Conservation (phyloP, 2,888 invertebrate species). For the Pheosia tremula region DNA sequence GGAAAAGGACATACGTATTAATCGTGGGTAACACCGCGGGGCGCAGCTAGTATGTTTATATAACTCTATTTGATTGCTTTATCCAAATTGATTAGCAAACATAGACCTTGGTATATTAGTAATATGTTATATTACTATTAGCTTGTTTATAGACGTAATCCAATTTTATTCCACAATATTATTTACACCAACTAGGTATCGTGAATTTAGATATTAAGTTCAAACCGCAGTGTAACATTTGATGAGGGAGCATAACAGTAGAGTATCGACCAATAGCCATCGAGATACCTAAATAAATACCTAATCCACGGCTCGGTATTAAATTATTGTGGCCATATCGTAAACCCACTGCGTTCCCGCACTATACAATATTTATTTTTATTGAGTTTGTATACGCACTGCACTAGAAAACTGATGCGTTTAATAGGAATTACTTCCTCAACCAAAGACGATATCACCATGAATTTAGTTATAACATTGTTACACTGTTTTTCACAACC, state of each 20-base stretch:
- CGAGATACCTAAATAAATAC: conserved; percentile 68
- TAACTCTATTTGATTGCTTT: too few relatives aligned
- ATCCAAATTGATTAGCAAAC: too few relatives aligned
- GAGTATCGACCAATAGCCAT: conserved; percentile 15
- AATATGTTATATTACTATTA: too few relatives aligned
- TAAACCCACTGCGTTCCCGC: conserved; percentile 63
- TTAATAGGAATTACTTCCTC: conserved; percentile 9
- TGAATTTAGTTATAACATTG: too few relatives aligned
- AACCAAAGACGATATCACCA: too few relatives aligned
- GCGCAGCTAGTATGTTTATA: too few relatives aligned
- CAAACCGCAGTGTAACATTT: not conserved
- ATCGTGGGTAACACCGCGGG: too few relatives aligned
- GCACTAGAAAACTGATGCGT: conserved; percentile 23
- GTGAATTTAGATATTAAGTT: not conserved
- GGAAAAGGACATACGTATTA: too few relatives aligned
- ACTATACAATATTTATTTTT: conserved; percentile 77
- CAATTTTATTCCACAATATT: too few relatives aligned
- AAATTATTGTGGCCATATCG: conserved; percentile 76
- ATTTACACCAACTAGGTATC: not conserved
- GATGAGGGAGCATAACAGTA: not conserved
- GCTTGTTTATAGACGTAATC: too few relatives aligned
- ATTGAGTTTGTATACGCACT: conserved; percentile 61
- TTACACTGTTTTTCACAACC: too few relatives aligned
- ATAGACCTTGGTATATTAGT: too few relatives aligned
- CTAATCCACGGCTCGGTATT: conserved; percentile 67